A percentile compares a stretch with the other conserved stretches of the same genome.
Conservation (phyloP, 2,797 vertebrate genomes). For the Danio albolineatus region DNA sequence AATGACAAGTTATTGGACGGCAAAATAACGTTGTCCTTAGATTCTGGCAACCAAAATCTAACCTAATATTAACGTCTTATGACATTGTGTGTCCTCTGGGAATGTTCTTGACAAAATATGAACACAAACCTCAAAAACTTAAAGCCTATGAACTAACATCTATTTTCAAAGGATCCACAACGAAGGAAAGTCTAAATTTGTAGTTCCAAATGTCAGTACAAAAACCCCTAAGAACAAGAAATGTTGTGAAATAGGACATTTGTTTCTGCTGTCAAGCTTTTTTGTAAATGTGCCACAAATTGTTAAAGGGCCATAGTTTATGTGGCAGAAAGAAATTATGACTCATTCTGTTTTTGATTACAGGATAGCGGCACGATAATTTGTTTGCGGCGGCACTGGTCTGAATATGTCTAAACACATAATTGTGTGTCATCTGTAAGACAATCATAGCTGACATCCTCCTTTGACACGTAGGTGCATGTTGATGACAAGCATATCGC, state of each 20-base stretch:
- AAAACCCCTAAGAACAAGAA: background rate
- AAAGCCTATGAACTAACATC: too few relatives aligned
- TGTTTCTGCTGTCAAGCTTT: background rate
- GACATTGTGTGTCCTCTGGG: too few relatives aligned
- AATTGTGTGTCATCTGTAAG: constrained; percentile 35
- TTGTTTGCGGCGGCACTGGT: constrained; percentile 41
- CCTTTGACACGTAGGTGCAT: constrained; percentile 43
- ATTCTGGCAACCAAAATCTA: too few relatives aligned
- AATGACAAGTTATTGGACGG: too few relatives aligned
- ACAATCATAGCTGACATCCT: constrained; percentile 30
- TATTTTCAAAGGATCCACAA: too few relatives aligned
- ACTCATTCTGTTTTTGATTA: constrained; percentile 24
- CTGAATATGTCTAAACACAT: constrained; percentile 40
- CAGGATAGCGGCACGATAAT: constrained; percentile 36
- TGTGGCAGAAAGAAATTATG: constrained; percentile 23
- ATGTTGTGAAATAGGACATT: background rate
- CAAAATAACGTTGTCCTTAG: too few relatives aligned
- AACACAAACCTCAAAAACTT: too few relatives aligned
- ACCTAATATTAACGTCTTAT: too few relatives aligned
- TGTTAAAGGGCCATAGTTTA: constrained; percentile 2
- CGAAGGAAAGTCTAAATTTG: background rate
- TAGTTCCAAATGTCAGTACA: background rate
- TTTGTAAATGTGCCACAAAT: constrained; percentile 2
- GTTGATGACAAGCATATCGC: constrained; percentile 31
- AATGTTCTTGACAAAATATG: too few relatives aligned